Evolutionary conservation across 2,888 invertebrate species (phyloP), one percentile per base, ranked within the genome.

Genomic region (Lasioglossum pauxillum): DNA sequence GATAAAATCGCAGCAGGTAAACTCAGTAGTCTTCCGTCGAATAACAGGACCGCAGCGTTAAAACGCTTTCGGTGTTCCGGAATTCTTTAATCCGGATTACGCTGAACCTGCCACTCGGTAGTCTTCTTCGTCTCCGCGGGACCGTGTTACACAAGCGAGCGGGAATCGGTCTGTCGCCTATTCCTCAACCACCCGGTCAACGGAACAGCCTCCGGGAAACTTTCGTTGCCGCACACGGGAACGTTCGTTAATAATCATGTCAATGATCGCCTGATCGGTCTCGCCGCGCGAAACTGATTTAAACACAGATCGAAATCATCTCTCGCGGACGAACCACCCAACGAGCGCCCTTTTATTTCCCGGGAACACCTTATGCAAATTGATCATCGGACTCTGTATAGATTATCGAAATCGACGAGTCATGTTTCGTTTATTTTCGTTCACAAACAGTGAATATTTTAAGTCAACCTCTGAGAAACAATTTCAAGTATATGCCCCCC

Each of bases 41-140:
- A 75, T 76, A 80, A 80, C 84, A 81, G 85, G 83, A 85, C 85
- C 89, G 89, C 89, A 90, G 88, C 91, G 93, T 94, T 95, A 95
- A 95, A 95, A 95, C 92, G 94, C 92, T 94, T 95, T 95, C 89
- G 94, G 86, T 95, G 95, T 95, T 94, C 92, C 90, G 88, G 91
- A 92, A 94, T 92, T 91, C 90, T 92, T 93, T 95, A 93, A 95
- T 95, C 95, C 95, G 95, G 95, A 95, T 95, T 95, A 95, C 89
- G 90, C 79, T 88, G 89, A 90, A 91, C 90, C 92, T 91, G 91
- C 92, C 89, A 87, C 88, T 90, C 88, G 90, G 91, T 93, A 90
- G 92, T 92, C 87, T 74, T 89, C 80, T 46, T 23, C 77, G 75
- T 74, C 78, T 78, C 53, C 78, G 35, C 57, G 69, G 78, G 72